A percentile compares a stretch with the other conserved stretches of the same genome.
phyloP scores from a whole-genome alignment of 2,888 invertebrate species.

The Serripes groenlandicus region DNA sequence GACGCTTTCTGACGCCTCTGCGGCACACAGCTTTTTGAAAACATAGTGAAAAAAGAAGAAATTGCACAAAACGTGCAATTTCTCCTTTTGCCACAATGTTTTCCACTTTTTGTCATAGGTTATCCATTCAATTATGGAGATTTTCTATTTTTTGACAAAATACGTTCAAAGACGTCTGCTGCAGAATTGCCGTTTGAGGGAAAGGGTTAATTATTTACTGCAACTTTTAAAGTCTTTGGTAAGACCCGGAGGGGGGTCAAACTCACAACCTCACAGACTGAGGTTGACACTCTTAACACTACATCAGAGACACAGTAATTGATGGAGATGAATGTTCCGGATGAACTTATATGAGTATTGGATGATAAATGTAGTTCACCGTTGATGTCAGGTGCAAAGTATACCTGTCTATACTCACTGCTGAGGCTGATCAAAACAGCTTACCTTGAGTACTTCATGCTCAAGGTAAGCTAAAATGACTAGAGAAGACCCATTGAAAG shows the following conservation, averaged over 20 bases:
- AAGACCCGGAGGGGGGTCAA: too few species aligned
- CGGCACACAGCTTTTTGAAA: background rate
- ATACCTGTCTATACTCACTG: background rate
- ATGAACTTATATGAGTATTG: background rate
- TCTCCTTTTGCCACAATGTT: background rate
- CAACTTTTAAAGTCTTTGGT: background rate
- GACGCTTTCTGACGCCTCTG: background rate
- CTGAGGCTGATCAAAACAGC: too few species aligned
- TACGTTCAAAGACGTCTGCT: too few species aligned
- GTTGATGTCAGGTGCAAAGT: background rate
- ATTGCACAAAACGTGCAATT: background rate
- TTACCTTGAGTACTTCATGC: too few species aligned
- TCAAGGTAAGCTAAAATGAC: too few species aligned
- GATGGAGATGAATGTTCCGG: background rate
- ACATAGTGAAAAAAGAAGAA: background rate
- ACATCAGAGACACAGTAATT: background rate
- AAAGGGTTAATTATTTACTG: background rate
- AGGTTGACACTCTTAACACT: background rate
- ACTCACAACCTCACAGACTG: too few species aligned
- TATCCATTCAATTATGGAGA: too few species aligned
- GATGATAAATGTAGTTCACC: background rate
- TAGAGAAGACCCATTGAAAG: background rate
- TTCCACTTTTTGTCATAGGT: background rate
- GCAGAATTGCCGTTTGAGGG: background rate
- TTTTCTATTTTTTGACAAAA: too few species aligned